Conservation (phyloP, 2,113 vertebrate species). For the Dicaeum eximium region DNA sequence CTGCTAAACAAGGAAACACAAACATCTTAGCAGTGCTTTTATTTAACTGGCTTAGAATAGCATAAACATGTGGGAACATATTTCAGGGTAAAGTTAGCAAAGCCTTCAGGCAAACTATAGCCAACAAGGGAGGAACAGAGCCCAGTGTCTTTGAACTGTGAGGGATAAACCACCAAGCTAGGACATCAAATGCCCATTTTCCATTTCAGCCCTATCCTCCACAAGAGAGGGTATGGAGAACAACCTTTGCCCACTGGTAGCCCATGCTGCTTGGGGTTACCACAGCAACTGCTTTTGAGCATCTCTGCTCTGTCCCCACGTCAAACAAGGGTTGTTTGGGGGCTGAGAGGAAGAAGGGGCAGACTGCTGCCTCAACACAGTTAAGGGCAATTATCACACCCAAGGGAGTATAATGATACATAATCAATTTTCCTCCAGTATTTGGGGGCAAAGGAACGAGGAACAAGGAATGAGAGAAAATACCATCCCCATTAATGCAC, state of each 20-base stretch:
- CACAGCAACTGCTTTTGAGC: accelerated
- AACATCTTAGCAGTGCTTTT: neutral
- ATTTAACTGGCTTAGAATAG: neutral
- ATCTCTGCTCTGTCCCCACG: neutral
- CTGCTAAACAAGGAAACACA: neutral
- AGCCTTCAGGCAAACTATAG: neutral
- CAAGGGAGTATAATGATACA: neutral
- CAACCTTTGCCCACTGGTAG: neutral
- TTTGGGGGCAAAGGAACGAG: neutral
- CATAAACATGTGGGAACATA: neutral
- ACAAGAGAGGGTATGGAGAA: neutral
- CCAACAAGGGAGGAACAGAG: neutral
- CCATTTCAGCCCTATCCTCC: neutral
- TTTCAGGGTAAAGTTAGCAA: conserved; percentile 9
- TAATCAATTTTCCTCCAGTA: neutral
- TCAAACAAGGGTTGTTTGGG: neutral
- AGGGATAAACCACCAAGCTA: neutral
- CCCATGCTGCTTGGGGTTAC: neutral
- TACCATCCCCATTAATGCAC: neutral
- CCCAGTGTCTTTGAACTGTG: neutral
- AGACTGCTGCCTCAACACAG: neutral
- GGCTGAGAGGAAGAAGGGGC: neutral
- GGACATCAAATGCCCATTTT: neutral
- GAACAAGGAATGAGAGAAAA: neutral
- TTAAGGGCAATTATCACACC: neutral